A percentile compares a stretch with the other conserved stretches of the same genome.
These are phyloP conservation scores for Dendronephthya gigantea DNA, from an alignment of 64 coral and sea anemone species.

Conservation along the genomic window DNA sequence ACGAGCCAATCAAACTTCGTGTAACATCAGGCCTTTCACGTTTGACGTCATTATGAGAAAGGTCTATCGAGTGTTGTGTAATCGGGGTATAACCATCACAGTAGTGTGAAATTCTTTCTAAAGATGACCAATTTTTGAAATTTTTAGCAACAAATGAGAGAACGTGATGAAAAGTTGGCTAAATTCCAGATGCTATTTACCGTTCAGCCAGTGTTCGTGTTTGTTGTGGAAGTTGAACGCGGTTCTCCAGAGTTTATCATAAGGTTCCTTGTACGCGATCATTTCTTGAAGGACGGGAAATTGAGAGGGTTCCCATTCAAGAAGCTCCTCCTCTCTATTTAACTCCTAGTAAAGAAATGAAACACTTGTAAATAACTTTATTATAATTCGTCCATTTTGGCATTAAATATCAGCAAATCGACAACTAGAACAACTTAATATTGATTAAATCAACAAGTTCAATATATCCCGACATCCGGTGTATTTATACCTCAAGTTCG, in stretches of 20 bases:
- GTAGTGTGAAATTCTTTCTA: too few relatives aligned
- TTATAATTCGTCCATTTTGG: too few relatives aligned
- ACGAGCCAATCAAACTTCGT: too few relatives aligned
- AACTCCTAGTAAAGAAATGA: conserved; percentile 40
- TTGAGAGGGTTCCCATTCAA: conserved; percentile 85
- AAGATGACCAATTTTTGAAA: not conserved
- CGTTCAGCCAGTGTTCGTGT: conserved; percentile 89
- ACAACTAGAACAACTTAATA: too few relatives aligned
- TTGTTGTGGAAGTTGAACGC: conserved; percentile 91
- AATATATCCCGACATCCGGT: too few relatives aligned
- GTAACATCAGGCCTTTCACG: too few relatives aligned
- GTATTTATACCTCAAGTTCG: conserved; percentile 54
- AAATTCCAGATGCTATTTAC: conserved; percentile 43
- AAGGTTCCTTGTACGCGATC: conserved; percentile 95
- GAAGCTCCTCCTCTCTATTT: conserved; percentile 77
- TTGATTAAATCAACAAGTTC: too few relatives aligned
- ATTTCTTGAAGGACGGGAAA: conserved; percentile 94
- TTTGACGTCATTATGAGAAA: too few relatives aligned
- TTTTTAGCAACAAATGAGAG: not conserved
- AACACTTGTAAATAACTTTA: not conserved
- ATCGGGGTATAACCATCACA: too few relatives aligned
- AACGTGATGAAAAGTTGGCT: too few relatives aligned
- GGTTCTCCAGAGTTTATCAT: conserved; percentile 93
- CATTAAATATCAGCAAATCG: too few relatives aligned
- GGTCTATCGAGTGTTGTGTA: too few relatives aligned